Percentiles rank a stretch among this genome's conserved stretches.
phyloP scores from a whole-genome alignment of 2,113 vertebrate genomes.

The Chinchilla lanigera region DNA sequence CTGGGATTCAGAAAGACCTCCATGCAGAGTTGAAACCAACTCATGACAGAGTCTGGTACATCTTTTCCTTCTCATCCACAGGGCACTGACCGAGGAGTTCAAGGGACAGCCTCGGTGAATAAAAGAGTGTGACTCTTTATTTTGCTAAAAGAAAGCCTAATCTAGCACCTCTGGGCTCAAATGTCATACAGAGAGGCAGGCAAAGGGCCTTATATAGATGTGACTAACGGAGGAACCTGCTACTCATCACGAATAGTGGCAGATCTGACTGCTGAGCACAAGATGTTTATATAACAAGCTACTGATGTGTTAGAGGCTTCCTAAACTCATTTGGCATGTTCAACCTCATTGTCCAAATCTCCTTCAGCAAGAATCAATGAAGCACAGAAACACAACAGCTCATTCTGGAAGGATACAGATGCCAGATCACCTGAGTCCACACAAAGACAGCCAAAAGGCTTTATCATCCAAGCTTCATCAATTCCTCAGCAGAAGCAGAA shows the following conservation, averaged over 20 bases:
- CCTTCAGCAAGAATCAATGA: slow-evolving; percentile 7
- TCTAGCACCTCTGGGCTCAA: neutral
- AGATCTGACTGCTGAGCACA: neutral
- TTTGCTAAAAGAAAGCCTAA: neutral
- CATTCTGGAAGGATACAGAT: neutral
- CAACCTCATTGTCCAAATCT: slow-evolving; percentile 16
- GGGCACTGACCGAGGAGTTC: neutral
- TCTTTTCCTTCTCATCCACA: neutral
- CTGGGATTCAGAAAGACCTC: neutral
- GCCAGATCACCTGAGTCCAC: neutral
- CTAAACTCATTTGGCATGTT: neutral
- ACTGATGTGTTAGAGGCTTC: neutral
- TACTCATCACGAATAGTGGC: neutral
- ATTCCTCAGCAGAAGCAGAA: neutral
- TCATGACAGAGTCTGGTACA: neutral
- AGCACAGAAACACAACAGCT: neutral
- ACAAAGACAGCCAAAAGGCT: slow-evolving; percentile 18
- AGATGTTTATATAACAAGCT: slow-evolving; percentile 13
- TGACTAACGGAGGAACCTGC: neutral
- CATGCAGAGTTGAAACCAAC: neutral
- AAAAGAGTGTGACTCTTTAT: neutral
- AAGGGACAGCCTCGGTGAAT: neutral
- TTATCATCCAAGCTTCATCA: neutral
- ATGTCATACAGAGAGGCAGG: neutral
- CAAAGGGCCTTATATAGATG: neutral